These are phyloP conservation scores for Neolamprologus hecqui DNA, from an alignment of 2,113 vertebrate species.

Conservation along the genomic window DNA sequence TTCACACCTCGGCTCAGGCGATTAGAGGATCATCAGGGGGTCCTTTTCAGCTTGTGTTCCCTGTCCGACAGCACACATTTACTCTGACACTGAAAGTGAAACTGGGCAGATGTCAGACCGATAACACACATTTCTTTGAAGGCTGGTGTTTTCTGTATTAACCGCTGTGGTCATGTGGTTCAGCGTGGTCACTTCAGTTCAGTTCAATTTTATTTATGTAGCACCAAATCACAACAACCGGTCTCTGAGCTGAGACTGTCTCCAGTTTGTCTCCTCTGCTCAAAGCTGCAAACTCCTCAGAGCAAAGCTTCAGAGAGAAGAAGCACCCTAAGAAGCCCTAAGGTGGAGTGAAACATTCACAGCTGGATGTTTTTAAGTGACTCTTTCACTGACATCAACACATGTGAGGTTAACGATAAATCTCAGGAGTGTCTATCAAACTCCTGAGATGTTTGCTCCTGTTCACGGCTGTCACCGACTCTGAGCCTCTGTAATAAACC, in stretches of 20 bases:
- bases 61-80: background rate
- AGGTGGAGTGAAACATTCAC: background rate
- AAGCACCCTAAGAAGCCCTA: accelerated
- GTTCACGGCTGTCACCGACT: accelerated
- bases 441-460: background rate
- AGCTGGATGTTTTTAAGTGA: background rate
- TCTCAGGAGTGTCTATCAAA: background rate
- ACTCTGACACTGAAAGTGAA: background rate
- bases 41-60: background rate
- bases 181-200: background rate
- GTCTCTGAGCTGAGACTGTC: accelerated
- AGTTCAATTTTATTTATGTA: background rate
- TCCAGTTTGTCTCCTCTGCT: background rate
- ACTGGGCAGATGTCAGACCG: background rate
- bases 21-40: too few species aligned
- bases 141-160: background rate
- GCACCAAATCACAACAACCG: accelerated
- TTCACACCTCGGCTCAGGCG: accelerated
- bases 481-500: background rate
- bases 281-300: background rate
- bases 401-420: background rate
- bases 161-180: background rate
- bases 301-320: background rate
- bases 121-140: background rate
- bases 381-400: background rate